Percentiles rank a stretch among this genome's conserved stretches.
phyloP scores from a whole-genome alignment of 35 echinoderm and acorn worm genomes.

The Ophioderma brevispina region DNA sequence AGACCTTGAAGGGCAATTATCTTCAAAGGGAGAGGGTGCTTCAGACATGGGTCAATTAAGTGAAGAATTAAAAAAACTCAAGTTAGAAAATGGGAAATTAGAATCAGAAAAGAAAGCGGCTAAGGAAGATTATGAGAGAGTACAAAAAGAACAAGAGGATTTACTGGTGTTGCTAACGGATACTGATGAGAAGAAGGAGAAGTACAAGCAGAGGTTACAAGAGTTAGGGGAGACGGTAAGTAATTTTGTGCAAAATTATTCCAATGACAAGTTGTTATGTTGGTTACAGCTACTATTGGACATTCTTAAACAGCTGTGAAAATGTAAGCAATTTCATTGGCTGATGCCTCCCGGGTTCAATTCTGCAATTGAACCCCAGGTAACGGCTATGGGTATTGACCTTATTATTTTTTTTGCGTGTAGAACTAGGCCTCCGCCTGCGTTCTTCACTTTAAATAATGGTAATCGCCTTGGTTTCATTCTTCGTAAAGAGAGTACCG shows the following conservation, averaged over 20 bases:
- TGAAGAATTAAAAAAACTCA: not conserved
- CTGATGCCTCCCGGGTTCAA: too few species aligned
- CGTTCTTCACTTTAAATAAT: too few species aligned
- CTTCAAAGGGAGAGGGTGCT: not conserved
- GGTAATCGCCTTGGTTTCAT: too few species aligned
- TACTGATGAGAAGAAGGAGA: constrained; percentile 73
- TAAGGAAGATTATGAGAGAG: constrained; percentile 10
- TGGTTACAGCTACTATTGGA: too few species aligned
- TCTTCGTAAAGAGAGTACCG: too few species aligned
- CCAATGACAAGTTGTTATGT: too few species aligned
- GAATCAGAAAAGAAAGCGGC: constrained; percentile 17
- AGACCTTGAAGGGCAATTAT: constrained; percentile 36
- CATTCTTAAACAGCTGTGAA: too few species aligned
- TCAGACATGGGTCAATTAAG: constrained; percentile 2
- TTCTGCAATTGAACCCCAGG: too few species aligned
- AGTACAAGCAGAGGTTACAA: constrained; percentile 82
- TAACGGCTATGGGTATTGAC: too few species aligned
- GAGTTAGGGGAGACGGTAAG: constrained; percentile 83
- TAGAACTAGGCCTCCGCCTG: too few species aligned
- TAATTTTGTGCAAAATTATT: not conserved
- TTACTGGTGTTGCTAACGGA: constrained; percentile 86
- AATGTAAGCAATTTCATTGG: too few species aligned
- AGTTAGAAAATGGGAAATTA: constrained; percentile 41
- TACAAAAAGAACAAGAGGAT: constrained; percentile 81
- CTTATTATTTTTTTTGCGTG: too few species aligned